Conservation (phyloP, 1,140 invertebrate genomes). For the Drosophila navojoa region DNA sequence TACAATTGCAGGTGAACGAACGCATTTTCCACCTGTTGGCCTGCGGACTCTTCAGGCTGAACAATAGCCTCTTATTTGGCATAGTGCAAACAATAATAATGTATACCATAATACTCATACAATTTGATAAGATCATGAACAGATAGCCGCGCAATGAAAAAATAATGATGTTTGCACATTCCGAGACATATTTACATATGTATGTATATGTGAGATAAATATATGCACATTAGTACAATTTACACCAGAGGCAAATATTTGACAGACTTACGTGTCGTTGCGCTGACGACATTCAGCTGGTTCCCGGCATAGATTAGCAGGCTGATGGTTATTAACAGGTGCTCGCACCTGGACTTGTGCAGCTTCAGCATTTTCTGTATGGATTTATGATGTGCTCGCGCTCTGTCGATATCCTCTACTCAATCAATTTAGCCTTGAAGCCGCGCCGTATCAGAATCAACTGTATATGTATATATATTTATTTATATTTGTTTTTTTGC, state of each 20-base stretch:
- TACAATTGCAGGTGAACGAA: constrained; percentile 53
- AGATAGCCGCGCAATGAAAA: constrained; percentile 36
- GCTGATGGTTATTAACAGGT: constrained; percentile 59
- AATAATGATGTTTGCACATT: constrained; percentile 31
- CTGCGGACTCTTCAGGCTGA: constrained; percentile 63
- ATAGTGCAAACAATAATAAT: constrained; percentile 53
- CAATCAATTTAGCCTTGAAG: constrained; percentile 71
- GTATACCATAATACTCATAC: constrained; percentile 69
- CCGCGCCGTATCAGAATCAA: constrained; percentile 8
- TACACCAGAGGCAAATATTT: constrained; percentile 30
- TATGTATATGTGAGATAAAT: too few species aligned
- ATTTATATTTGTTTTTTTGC: constrained; percentile 7
- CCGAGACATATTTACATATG: constrained; percentile 35
- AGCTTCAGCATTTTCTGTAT: constrained; percentile 35
- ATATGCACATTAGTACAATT: constrained; percentile 8
- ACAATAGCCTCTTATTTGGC: constrained; percentile 58
- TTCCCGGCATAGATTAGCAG: constrained; percentile 53
- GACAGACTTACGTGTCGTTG: constrained; percentile 68
- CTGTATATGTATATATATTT: neutral
- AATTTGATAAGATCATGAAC: constrained; percentile 70
- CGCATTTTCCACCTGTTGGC: constrained; percentile 40
- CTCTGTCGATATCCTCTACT: constrained; percentile 7
- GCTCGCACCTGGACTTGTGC: constrained; percentile 46
- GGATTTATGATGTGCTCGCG: constrained; percentile 8
- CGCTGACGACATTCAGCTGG: constrained; percentile 39